phyloP scores from a whole-genome alignment of 2,888 invertebrate genomes.

The Dasypolia templi region DNA sequence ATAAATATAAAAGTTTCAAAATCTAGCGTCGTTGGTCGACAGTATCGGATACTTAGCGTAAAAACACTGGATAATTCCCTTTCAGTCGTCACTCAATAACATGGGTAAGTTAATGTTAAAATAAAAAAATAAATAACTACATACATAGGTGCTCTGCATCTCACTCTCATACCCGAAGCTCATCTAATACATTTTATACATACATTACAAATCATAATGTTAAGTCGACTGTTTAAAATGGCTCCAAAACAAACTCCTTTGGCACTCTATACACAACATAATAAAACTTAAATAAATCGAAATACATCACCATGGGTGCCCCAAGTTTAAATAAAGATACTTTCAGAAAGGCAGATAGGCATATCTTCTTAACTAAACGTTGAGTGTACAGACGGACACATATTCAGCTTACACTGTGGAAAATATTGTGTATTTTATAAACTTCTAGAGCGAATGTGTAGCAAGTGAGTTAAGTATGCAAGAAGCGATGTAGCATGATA shows the following conservation, averaged over 20 bases:
- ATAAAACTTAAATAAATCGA: conserved; percentile 67
- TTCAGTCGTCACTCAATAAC: conserved; percentile 62
- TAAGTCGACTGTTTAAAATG: conserved; percentile 62
- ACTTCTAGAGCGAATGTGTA: conserved; percentile 46
- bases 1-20: conserved; percentile 66
- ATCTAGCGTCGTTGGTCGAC: conserved; percentile 52
- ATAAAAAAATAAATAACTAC: conserved; percentile 70
- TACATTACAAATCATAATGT: conserved; percentile 61
- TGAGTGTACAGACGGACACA: conserved; percentile 49
- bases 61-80: conserved; percentile 56
- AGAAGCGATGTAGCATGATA: conserved; percentile 48
- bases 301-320: conserved; percentile 72
- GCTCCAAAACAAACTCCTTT: conserved; percentile 72
- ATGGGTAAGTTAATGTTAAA: conserved; percentile 53
- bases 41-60: conserved; percentile 56
- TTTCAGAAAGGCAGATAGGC: conserved; percentile 64
- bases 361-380: conserved; percentile 59
- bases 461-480: conserved; percentile 50
- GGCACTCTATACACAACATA: conserved; percentile 75
- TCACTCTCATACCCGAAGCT: conserved; percentile 58
- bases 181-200: conserved; percentile 65
- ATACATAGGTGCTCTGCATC: conserved; percentile 65
- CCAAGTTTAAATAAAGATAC: conserved; percentile 57
- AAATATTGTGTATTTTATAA: conserved; percentile 42
- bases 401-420: conserved; percentile 58